Evolutionary conservation across 2,797 vertebrate species (phyloP).

Genomic region (Nyctibius grandis): DNA sequence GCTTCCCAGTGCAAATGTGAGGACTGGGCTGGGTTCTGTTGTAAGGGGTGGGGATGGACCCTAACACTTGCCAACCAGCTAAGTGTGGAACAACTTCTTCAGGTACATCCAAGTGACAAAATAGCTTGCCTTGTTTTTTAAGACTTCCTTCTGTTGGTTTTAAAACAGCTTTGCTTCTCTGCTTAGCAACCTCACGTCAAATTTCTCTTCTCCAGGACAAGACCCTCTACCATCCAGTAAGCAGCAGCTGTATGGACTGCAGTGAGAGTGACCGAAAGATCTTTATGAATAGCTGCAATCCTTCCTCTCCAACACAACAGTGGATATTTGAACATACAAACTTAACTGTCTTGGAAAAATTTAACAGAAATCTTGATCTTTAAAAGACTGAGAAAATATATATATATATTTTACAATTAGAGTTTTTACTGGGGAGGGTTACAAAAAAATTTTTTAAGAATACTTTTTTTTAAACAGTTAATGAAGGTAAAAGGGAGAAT

Average conservation of each 20-base stretch:
- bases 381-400: constrained; percentile 56
- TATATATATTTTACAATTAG: constrained; percentile 70
- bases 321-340: constrained; percentile 95
- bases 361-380: constrained; percentile 80
- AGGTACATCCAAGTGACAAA: not conserved
- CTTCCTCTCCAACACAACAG: constrained; percentile 84
- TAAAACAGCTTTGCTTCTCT: not conserved
- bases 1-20: not conserved
- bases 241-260: constrained; percentile 91
- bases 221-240: constrained; percentile 88
- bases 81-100: not conserved
- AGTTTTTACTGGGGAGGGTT: constrained; percentile 73
- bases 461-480: constrained; percentile 61
- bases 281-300: constrained; percentile 90
- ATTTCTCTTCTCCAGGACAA: constrained; percentile 80
- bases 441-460: constrained; percentile 49
- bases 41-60: not conserved
- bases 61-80: not conserved
- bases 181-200: not conserved
- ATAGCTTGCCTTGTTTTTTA: not conserved
- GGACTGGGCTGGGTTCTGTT: not conserved
- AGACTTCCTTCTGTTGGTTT: not conserved
- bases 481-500: constrained; percentile 69
- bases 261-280: constrained; percentile 81
- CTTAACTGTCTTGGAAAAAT: constrained; percentile 86